Base-by-base conservation (phyloP, 2,888 invertebrate genomes). In the Aporophyla nigra region DNA sequence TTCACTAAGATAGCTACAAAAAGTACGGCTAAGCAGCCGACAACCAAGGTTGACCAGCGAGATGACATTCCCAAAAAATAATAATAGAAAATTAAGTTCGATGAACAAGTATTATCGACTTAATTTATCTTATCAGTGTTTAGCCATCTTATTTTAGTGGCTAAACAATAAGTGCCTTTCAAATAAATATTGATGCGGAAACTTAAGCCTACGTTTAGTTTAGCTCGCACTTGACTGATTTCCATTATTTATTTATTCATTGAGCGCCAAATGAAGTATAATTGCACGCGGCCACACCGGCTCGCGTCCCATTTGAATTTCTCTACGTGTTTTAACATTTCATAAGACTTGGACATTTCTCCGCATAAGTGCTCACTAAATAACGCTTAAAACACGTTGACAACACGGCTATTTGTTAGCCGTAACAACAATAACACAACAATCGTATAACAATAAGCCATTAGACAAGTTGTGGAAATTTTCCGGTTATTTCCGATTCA, bases 401-500 rank as follows among this genome's bases (percentile, higher is more conserved):
- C 92, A 92, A 92, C 90, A 89, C 90, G 86, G 90, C 92, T 90
- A 91, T 93, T 92, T 92, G 92, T 93, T 91, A 90, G 90, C 85
- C 86, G 87, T 90, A 90, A 93, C 91, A 90, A 90, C 90, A 91
- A 92, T 90, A 91, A 92, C 89, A 91, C 91, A 90, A 91, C 92
- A 91, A 91, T 92, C 86, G 89, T 90, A 94, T 94, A 96, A 96
- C 96, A 96, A 96, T 96, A 95, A 94, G 93, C 96, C 93, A 96
- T 96, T 96, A 96, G 96, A 96, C 94, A 95, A 93, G 92, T 94
- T 93, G 95, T 93, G 92, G 94, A 96, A 94, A 96, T 96, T 96
- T 96, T 96, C 96, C 95, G 95, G 95, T 95, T 94, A 95, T 96
- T 96, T 96, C 94, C 94, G 95, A 96, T 96, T 96, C 95, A 94